These are phyloP conservation scores for Limnephilus auricula DNA, from an alignment of 2,888 invertebrate genomes.

Conservation along the genomic window DNA sequence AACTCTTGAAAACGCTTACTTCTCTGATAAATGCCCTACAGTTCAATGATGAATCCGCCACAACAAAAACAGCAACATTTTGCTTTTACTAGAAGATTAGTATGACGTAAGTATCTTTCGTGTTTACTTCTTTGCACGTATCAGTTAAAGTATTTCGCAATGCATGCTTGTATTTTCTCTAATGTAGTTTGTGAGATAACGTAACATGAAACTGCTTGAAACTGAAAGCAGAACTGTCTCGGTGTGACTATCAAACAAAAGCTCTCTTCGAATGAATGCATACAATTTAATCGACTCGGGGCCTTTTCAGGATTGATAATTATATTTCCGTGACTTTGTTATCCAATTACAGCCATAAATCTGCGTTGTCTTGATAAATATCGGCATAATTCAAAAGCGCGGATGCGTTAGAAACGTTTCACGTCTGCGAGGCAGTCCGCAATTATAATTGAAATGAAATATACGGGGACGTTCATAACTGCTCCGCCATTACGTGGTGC, in stretches of 20 bases:
- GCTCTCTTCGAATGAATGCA: background rate
- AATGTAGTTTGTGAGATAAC: background rate
- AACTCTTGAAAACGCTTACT: background rate
- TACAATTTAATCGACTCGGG: conserved; percentile 17
- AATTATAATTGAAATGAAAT: conserved; percentile 58
- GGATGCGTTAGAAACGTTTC: conserved; percentile 38
- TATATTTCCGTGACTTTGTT: conserved; percentile 44
- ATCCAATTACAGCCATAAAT: conserved; percentile 44
- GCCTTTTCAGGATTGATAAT: conserved; percentile 28
- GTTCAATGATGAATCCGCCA: background rate
- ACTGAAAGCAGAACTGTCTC: conserved; percentile 2
- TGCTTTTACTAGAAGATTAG: background rate
- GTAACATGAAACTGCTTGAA: background rate
- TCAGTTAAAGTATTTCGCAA: background rate
- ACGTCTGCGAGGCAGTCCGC: conserved; percentile 28
- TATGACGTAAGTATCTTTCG: background rate
- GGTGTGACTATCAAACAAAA: background rate
- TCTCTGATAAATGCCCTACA: background rate
- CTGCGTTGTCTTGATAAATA: conserved; percentile 51
- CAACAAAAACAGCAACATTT: background rate
- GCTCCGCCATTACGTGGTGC: conserved; percentile 43
- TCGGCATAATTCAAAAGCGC: conserved; percentile 36
- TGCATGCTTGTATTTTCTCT: background rate
- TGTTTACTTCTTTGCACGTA: background rate
- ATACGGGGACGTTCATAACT: conserved; percentile 47